Evolutionary conservation across 2,113 vertebrate species (phyloP), one percentile per base, ranked within the genome.

Genomic region (Festucalex cinctus): DNA sequence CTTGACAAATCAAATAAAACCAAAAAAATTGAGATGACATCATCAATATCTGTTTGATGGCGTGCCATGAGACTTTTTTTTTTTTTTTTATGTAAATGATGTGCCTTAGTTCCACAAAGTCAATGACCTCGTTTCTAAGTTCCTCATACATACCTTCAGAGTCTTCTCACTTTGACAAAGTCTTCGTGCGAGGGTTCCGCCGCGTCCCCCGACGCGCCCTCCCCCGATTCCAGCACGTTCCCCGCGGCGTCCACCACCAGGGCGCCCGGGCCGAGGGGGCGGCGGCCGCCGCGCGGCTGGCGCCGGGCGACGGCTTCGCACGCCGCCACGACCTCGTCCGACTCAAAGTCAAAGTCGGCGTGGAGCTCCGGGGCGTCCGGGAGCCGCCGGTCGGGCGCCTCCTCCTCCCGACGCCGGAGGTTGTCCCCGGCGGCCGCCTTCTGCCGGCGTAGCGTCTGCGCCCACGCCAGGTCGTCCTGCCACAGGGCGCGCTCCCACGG

Each of bases 331-430:
- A 98, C 95, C 87, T 98, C 96, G 10, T 98, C 95, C 0, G 96
- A 94, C 88, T 99, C 97, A 73, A 98, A 99, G 85, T 98, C 96
- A 69, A 95, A 98, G 85, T 99, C 96, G n/a, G 90, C 93, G 61
- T 94, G 85, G 0, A 94, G 85, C 84, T 93, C 94, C 0, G 94
- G 92, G 6, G 84, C 87, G 9, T 89, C 66, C 0, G 88, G 76
- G 36, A 88, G 67, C 61, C 83, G 77, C 43, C 20, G 48, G 9
- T 80, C 79, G 1, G 85, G n/a, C n/a, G n/a, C 28, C 28, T 32
- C 64, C n/a, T 91, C 80, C 0, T 89, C 78, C 65, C 94, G 92
- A 28, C 76, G 71, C 5, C 62, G 73, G 3, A 80, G 75, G 62
- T 83, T 86, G 74, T 87, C 88, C 78, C 87, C 75, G 36, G 90